Evolutionary conservation across 2,113 vertebrate species (phyloP), one percentile per base, ranked within the genome.

Genomic region (Poeciliopsis retropinna): DNA sequence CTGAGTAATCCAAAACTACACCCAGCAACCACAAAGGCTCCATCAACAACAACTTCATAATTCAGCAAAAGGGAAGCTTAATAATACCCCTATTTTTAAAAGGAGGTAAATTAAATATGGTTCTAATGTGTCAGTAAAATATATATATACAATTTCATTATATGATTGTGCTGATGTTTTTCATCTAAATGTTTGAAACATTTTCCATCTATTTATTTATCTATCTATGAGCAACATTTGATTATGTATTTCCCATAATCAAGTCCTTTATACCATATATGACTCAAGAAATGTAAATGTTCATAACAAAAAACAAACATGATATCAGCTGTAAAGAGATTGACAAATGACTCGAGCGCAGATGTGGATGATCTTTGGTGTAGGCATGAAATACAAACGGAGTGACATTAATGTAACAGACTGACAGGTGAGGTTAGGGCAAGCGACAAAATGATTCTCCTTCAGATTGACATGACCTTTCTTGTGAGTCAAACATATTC

Each of bases 1-100:
- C 30, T 91, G 88, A 89, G 89, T 95, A 94, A 95, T 93, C 92
- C 93, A 57, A 79, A 74, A 60, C 83, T 85, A 19, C 94, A 92
- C 93, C 95, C 93, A 86, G 90, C 89, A 86, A 90, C 89, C 81
- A 85, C 68, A 15, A 15, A 64, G 70, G 70, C 76, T 77, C 76
- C 51, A 68, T 75, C 71, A 74, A 72, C 67, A 72, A 72, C 83
- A 87, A 84, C 73, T 85, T 72, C 72, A 82, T 85, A 84, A 81
- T 83, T 87, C 76, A 75, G 65, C 83, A 61, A 44, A 54, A 66
- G 47, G 47, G 75, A 90, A 80, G 88, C 76, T 85, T 85, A 80
- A 47, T 15, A 67, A 64, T 37, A 41, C 71, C 72, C 66, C 2
- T 71, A 76, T 83, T 75, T 5, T 64, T 41, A 41, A 70, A 70